Percentiles rank a stretch among this genome's conserved stretches.
Evolutionary conservation across 1,140 invertebrate genomes (phyloP).

Genomic region (Orchestia grillus): DNA sequence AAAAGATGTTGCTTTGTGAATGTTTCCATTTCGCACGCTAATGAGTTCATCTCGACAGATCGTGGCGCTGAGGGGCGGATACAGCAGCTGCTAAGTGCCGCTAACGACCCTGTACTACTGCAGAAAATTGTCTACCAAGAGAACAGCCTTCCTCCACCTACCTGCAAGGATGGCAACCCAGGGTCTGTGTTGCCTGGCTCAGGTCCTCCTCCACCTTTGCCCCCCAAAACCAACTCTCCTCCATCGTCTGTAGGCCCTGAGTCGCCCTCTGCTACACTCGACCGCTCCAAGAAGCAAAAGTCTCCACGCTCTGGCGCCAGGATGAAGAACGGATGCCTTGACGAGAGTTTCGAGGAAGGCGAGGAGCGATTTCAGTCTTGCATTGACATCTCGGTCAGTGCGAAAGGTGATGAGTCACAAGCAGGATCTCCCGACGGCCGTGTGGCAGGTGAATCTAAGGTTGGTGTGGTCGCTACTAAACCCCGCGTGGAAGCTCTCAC

Average conservation of each 20-base stretch:
- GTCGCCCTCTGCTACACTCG: neutral
- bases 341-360: conserved; percentile 38
- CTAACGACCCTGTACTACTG: conserved; percentile 68
- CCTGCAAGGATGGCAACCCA: neutral
- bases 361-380: conserved; percentile 37
- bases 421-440: neutral
- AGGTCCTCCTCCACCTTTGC: conserved; percentile 14
- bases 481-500: neutral
- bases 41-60: conserved; percentile 75
- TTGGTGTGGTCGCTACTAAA: neutral
- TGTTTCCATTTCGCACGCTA: neutral
- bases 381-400: conserved; percentile 36
- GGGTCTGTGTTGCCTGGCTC: neutral
- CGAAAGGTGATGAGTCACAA: neutral
- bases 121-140: conserved; percentile 68
- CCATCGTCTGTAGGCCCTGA: neutral
- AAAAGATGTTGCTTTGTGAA: neutral
- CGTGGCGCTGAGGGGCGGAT: conserved; percentile 86
- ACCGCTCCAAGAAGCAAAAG: conserved; percentile 39
- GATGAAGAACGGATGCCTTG: conserved; percentile 28
- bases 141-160: conserved; percentile 45
- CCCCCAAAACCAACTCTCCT: conserved; percentile 10
- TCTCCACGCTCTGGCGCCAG: neutral
- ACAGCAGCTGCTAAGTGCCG: conserved; percentile 78
- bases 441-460: conserved; percentile 36